phyloP scores from a whole-genome alignment of 2,113 vertebrate genomes.

The Coracopsis vasa region DNA sequence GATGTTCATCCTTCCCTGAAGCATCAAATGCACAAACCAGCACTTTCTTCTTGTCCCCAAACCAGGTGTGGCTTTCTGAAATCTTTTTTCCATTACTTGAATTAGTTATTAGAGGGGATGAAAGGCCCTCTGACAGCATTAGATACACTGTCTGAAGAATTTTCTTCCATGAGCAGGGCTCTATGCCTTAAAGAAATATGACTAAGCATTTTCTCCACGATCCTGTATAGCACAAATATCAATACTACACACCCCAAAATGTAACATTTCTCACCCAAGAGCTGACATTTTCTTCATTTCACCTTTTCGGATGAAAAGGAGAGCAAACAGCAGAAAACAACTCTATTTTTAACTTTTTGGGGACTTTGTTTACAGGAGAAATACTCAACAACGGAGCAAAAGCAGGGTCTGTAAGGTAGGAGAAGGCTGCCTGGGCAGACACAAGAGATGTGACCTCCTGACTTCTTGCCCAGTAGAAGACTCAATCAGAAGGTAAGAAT shows the following conservation, averaged over 20 bases:
- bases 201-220: not conserved
- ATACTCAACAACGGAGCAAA: not conserved
- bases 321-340: not conserved
- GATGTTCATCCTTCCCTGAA: not conserved
- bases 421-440: not conserved
- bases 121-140: not conserved
- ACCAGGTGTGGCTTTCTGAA: not conserved
- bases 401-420: not conserved
- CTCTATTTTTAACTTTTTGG: slow-evolving; percentile 11
- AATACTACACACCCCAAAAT: not conserved
- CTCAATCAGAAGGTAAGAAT: slow-evolving; percentile 33
- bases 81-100: not conserved
- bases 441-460: slow-evolving; percentile 15
- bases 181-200: not conserved
- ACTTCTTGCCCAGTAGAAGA: not conserved
- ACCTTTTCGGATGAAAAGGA: not conserved
- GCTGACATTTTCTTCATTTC: not conserved
- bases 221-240: not conserved
- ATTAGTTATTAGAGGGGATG: not conserved
- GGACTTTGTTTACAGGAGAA: slow-evolving; percentile 19
- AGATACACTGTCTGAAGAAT: not conserved
- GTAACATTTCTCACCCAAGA: not conserved
- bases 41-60: not conserved
- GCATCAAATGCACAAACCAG: not conserved
- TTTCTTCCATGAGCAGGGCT: not conserved